A percentile compares a stretch with the other conserved stretches of the same genome.
Conservation (phyloP, 2,888 invertebrate genomes). For the Trachelus tabidus region DNA sequence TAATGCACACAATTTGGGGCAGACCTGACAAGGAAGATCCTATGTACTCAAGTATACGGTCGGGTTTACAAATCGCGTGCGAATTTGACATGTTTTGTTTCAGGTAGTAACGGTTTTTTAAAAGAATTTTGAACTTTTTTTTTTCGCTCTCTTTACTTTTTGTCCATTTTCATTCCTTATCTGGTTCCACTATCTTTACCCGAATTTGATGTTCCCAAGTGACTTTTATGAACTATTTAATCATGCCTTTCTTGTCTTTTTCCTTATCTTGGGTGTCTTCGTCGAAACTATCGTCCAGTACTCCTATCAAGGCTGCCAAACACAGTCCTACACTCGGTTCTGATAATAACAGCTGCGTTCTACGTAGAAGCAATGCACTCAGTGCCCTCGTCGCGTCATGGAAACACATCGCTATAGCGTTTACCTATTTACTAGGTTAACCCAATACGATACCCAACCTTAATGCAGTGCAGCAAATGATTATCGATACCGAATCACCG, state of each 20-base stretch:
- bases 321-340: background rate
- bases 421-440: background rate
- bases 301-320: background rate
- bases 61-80: background rate
- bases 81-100: background rate
- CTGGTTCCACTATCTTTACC: background rate
- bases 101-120: background rate
- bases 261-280: background rate
- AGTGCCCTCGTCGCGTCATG: background rate
- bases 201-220: background rate
- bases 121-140: background rate
- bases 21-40: constrained; percentile 19
- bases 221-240: background rate
- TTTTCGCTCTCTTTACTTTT: background rate
- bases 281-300: background rate
- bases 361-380: background rate
- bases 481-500: background rate
- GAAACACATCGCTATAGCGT: background rate
- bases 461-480: background rate
- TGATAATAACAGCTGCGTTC: background rate
- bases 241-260: background rate
- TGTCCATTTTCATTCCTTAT: background rate
- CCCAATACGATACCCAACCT: background rate
- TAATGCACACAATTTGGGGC: constrained; percentile 21
- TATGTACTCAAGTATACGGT: background rate